Evolutionary conservation across 2,888 invertebrate genomes (phyloP), one percentile per base, ranked within the genome.

Genomic region (Argynnis bischoffii): DNA sequence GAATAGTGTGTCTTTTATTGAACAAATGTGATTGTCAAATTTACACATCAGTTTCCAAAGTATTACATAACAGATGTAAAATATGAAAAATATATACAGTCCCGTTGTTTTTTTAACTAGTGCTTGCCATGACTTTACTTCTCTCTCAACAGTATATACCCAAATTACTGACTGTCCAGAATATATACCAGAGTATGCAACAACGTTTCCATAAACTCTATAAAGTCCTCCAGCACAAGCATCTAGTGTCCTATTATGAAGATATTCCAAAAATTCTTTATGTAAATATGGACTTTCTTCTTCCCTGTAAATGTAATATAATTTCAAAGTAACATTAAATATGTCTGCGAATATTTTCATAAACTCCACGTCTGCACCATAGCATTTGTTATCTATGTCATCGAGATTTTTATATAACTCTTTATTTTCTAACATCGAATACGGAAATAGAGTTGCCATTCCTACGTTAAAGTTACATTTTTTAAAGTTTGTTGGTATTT

Each of bases 161-260:
- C 89, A 91, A 54, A 81, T 71, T 1, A 87, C 69, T 0, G 76
- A 74, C 75, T 90, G 88, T 21, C 79, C 77, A 0, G 77, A 76
- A 65, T 91, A 90, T 1, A 83, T 67, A 0, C 90, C 90, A 1
- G 90, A 89, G 70, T 90, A 92, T 4, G 78, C 81, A 0, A 91
- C 84, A 0, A 69, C 3, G n/a, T 87, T 80, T 8, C 86, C 88
- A 51, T 82, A 89, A 3, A 85, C 72, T 67, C 85, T 80, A 47
- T 87, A 89, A 0, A 87, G 72, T 0, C 90, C 91, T 0, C 92
- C 90, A 11, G 86, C 88, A 60, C 84, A 84, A 0, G 78, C 74
- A 53, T 92, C 89, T 2, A 91, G 72, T 47, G 81, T 87, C 3
- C 84, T 87, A 70, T 91, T 88, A 3, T 76, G 8, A 2, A 92